Evolutionary conservation across 2,797 vertebrate species (phyloP).

Genomic region (Sebastes alutus): DNA sequence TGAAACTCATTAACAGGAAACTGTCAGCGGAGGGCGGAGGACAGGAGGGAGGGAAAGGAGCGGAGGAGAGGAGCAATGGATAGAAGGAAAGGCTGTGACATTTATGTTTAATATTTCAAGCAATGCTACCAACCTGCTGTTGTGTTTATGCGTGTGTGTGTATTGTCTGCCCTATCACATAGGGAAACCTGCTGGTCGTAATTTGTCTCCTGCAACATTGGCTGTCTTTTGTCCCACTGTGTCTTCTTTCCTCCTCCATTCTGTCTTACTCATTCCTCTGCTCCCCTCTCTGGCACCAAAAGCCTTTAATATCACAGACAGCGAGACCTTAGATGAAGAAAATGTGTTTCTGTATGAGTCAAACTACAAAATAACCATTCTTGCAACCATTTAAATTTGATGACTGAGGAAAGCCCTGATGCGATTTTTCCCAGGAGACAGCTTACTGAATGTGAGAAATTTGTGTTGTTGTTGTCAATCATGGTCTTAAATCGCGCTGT

Average conservation of each 20-base stretch:
- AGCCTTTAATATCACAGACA: background rate
- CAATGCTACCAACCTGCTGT: conserved; percentile 19
- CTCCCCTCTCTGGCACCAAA: background rate
- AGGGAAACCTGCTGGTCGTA: conserved; percentile 37
- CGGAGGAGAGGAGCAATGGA: conserved; percentile 23
- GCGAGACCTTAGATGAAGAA: background rate
- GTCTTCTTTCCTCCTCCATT: conserved; percentile 20
- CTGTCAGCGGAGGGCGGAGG: conserved; percentile 53
- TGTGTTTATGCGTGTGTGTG: conserved; percentile 23
- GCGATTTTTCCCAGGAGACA: background rate
- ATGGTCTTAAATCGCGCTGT: background rate
- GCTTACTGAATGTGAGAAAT: background rate
- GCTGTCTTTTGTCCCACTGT: conserved; percentile 20
- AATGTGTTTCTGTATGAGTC: background rate
- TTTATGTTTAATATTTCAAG: conserved; percentile 65
- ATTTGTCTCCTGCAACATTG: conserved; percentile 46
- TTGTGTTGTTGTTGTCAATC: background rate
- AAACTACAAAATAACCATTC: background rate
- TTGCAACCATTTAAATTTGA: background rate
- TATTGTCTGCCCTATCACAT: conserved; percentile 24
- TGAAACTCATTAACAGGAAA: conserved; percentile 70
- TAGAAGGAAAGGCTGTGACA: conserved; percentile 40
- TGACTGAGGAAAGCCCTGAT: background rate
- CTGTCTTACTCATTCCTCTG: conserved; percentile 11
- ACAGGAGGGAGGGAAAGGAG: conserved; percentile 5